Base-by-base conservation (phyloP, 1,140 invertebrate species). In the Teleogryllus occipitalis region DNA sequence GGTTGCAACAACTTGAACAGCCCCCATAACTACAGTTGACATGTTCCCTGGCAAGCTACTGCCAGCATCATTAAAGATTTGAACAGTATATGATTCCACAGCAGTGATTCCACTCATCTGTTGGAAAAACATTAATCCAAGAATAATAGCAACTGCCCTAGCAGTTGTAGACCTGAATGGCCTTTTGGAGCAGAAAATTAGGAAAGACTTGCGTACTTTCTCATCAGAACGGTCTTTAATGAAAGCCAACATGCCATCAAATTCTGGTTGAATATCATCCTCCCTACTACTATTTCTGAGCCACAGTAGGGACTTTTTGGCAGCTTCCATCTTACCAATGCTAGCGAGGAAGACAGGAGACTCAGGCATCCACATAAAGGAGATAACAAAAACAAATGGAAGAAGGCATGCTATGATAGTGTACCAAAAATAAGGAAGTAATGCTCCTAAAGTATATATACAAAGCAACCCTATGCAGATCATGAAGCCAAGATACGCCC, bases 61-160 rank as follows among this genome's bases (percentile, higher is more conserved):
- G 75, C 90, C 88, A 10, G 92, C 88, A 21, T 85, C 87, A 74
- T 88, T 81, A 82, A 97, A 96, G 80, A 97, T 96, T 0, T 86
- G 83, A 0, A 89, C 89, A 0, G 92, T 89, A 82, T 96, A 96
- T 84, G 96, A 96, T 80, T 95, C 92, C 22, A 96, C 92, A 0
- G 92, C 93, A 82, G 96, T 96, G 22, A 97, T 94, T 74, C 95
- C 94, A 78, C 91, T 92, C 47, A 96, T 86, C 84, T 97, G 95
- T 84, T 97, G 95, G 84, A 96, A 93, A 78, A 95, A 87, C 93
- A 97, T 95, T 0, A 97, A 86, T 18, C 91, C 90, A 81, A 94
- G 89, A 74, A 90, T 91, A 65, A 97, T 93, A 8, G 91, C 79
- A 15, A 96, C 78, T 15, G 87, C 86, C 80, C 84, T 86, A 8